These are phyloP conservation scores for Pseudochirops corinnae DNA, from an alignment of 2,797 vertebrate species.

Conservation along the genomic window DNA sequence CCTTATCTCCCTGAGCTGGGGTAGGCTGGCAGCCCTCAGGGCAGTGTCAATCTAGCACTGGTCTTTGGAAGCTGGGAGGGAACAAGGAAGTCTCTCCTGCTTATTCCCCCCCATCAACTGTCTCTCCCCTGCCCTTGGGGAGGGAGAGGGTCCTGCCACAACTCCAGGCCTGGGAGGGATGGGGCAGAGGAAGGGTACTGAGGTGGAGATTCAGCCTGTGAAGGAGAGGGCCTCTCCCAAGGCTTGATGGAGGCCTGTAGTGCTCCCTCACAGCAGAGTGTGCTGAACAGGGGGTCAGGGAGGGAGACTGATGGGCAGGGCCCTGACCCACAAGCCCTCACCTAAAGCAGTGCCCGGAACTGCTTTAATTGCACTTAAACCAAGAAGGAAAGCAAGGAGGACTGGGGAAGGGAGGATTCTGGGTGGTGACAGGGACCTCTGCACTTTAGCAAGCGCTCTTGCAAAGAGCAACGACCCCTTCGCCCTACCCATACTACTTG, in stretches of 20 bases:
- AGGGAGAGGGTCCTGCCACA: conserved; percentile 48
- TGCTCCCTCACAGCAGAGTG: not conserved
- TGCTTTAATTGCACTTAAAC: conserved; percentile 78
- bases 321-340: not conserved
- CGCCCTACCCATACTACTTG: not conserved
- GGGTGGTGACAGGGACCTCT: conserved; percentile 11
- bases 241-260: not conserved
- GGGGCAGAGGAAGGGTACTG: not conserved
- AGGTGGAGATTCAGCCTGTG: not conserved
- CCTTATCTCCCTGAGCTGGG: not conserved
- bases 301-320: not conserved
- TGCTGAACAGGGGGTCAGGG: not conserved
- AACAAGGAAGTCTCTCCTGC: conserved; percentile 40
- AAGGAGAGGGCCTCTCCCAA: not conserved
- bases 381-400: conserved; percentile 47
- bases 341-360: conserved; percentile 43
- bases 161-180: not conserved
- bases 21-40: conserved; percentile 15
- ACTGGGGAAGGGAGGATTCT: conserved; percentile 18
- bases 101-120: not conserved
- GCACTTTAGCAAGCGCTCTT: not conserved
- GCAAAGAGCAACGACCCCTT: not conserved
- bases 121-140: not conserved
- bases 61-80: conserved; percentile 75
- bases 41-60: conserved; percentile 26